phyloP scores from a whole-genome alignment of 2,888 invertebrate species.

The Lypha dubia region DNA sequence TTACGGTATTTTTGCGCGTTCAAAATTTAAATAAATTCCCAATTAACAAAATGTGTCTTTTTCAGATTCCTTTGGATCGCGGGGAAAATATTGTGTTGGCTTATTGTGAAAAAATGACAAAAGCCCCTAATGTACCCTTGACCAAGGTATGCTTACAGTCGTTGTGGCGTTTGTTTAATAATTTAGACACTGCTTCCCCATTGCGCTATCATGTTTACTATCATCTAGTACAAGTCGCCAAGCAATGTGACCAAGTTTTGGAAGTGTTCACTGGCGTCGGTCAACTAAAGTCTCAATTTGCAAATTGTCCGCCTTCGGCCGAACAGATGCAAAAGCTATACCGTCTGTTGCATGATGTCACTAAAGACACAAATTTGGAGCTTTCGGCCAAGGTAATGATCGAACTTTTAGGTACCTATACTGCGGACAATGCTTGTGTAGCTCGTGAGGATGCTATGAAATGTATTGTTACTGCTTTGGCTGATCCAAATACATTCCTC shows the following conservation, averaged over 20 bases:
- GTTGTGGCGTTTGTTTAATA: constrained; percentile 96
- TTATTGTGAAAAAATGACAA: constrained; percentile 95
- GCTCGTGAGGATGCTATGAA: constrained; percentile 98
- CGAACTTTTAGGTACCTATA: constrained; percentile 97
- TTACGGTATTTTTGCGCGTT: constrained; percentile 86
- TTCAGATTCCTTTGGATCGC: constrained; percentile 91
- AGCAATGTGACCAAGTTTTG: constrained; percentile 92
- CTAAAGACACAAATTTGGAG: constrained; percentile 94
- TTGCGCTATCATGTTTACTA: constrained; percentile 96
- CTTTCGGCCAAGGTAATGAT: constrained; percentile 98
- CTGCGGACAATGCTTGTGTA: constrained; percentile 97
- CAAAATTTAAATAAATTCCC: background rate
- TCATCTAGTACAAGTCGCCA: constrained; percentile 94
- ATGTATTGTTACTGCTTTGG: constrained; percentile 97
- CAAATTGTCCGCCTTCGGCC: constrained; percentile 90
- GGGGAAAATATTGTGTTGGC: constrained; percentile 94
- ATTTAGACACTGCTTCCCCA: constrained; percentile 91
- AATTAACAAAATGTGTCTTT: background rate
- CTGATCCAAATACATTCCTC: constrained; percentile 97
- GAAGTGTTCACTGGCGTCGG: constrained; percentile 94
- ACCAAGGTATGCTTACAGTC: constrained; percentile 92
- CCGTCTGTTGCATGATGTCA: constrained; percentile 93
- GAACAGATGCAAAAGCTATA: constrained; percentile 96
- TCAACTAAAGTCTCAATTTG: constrained; percentile 91
- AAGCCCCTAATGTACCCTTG: constrained; percentile 91